Percentiles rank a stretch among this genome's conserved stretches.
Conservation (phyloP, 2,888 invertebrate genomes). For the Scotopteryx bipunctaria region DNA sequence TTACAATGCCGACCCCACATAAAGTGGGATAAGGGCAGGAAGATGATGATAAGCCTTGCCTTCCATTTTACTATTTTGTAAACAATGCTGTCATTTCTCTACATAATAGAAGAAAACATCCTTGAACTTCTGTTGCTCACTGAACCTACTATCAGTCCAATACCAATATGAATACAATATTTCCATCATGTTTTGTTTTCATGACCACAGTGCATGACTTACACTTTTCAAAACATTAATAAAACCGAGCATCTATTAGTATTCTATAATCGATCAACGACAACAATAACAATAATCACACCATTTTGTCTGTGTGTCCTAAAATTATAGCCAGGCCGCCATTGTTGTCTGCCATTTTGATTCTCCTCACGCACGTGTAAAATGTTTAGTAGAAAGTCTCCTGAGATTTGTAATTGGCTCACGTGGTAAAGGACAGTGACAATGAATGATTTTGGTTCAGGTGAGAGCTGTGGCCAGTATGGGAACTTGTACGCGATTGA, state of each 20-base stretch:
- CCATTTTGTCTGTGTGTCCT: constrained; percentile 39
- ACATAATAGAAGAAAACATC: too few species aligned
- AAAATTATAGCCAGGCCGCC: constrained; percentile 58
- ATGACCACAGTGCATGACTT: constrained; percentile 1
- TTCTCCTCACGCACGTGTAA: constrained; percentile 65
- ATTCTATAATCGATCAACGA: constrained; percentile 22
- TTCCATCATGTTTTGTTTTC: too few species aligned
- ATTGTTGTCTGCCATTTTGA: constrained; percentile 67
- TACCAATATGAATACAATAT: background rate
- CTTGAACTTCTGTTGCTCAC: too few species aligned
- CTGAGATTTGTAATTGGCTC: constrained; percentile 51
- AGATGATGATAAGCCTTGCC: too few species aligned
- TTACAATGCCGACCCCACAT: too few species aligned
- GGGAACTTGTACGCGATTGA: constrained; percentile 1
- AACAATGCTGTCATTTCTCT: too few species aligned
- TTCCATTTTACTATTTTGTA: too few species aligned
- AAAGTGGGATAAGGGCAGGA: too few species aligned
- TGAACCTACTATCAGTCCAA: too few species aligned
- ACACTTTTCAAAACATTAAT: constrained; percentile 16
- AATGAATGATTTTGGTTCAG: constrained; percentile 40
- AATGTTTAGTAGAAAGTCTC: constrained; percentile 79
- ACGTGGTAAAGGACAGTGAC: constrained; percentile 40
- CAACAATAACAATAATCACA: constrained; percentile 41
- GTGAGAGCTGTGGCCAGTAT: constrained; percentile 39
- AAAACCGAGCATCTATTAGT: constrained; percentile 18